Conservation (phyloP, 2,113 vertebrate genomes). For the Tichodroma muraria region DNA sequence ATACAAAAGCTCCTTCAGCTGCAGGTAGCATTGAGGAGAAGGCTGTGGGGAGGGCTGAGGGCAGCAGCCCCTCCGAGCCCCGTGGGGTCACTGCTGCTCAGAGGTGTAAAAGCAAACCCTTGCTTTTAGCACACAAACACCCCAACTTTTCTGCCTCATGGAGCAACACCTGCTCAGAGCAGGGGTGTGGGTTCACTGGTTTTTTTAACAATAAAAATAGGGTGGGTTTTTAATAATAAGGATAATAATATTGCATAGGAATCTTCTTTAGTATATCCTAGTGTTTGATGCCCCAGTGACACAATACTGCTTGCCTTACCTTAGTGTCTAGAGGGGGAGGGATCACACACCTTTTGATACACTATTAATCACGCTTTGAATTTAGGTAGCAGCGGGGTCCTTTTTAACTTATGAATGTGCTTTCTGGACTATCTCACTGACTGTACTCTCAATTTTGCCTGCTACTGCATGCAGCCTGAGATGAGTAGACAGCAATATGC, state of each 20-base stretch:
- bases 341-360: conserved; percentile 36
- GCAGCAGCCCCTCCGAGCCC: background rate
- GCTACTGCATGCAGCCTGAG: conserved; percentile 59
- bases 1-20: conserved; percentile 44
- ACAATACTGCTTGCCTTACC: conserved; percentile 64
- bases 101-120: background rate
- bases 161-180: background rate
- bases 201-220: background rate
- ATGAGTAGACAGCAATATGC: background rate
- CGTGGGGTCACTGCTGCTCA: background rate
- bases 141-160: background rate
- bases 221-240: background rate
- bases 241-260: background rate
- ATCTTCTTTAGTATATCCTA: conserved; percentile 20
- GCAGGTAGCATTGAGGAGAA: background rate
- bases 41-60: background rate
- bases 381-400: conserved; percentile 23
- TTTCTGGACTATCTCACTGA: conserved; percentile 34
- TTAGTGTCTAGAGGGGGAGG: conserved; percentile 40
- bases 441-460: conserved; percentile 51
- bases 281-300: conserved; percentile 42
- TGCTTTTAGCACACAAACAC: background rate
- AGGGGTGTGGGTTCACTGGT: background rate
- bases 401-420: conserved; percentile 45
- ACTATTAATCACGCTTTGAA: conserved; percentile 9